Percentiles rank a stretch among this genome's conserved stretches.
Conservation (phyloP, 2,797 vertebrate species). For the Mustela erminea region DNA sequence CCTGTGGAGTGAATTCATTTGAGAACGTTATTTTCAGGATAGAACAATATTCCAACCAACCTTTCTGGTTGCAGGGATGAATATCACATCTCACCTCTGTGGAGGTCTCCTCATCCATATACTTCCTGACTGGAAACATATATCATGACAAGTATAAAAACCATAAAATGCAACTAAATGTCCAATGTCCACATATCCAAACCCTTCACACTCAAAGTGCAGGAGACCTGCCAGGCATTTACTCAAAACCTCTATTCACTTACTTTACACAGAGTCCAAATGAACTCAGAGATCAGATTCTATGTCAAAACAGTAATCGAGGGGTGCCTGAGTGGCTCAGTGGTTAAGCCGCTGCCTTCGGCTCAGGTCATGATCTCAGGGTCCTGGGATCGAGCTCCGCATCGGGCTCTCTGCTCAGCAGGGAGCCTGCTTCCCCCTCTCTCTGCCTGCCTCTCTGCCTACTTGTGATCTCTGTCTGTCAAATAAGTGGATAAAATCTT, state of each 20-base stretch:
- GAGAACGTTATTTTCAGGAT: slow-evolving; percentile 21
- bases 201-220: neutral
- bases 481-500: no score
- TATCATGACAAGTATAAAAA: neutral
- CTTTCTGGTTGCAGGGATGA: neutral
- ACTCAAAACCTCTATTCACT: neutral
- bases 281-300: neutral
- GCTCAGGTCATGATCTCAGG: no score
- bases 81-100: neutral
- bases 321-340: no score
- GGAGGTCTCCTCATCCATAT: neutral
- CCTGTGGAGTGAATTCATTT: neutral
- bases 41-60: neutral
- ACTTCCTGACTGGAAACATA: slow-evolving; percentile 6
- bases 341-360: no score
- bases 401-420: no score
- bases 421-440: no score
- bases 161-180: neutral
- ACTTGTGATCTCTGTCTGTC: no score
- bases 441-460: no score
- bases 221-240: neutral
- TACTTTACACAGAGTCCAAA: neutral
- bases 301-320: neutral
- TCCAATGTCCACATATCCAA: neutral
- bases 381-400: no score